A percentile compares a stretch with the other conserved stretches of the same genome.
phyloP scores from a whole-genome alignment of 37 sponge, comb jelly and placozoan species.

The Lycopodina hypogea region DNA sequence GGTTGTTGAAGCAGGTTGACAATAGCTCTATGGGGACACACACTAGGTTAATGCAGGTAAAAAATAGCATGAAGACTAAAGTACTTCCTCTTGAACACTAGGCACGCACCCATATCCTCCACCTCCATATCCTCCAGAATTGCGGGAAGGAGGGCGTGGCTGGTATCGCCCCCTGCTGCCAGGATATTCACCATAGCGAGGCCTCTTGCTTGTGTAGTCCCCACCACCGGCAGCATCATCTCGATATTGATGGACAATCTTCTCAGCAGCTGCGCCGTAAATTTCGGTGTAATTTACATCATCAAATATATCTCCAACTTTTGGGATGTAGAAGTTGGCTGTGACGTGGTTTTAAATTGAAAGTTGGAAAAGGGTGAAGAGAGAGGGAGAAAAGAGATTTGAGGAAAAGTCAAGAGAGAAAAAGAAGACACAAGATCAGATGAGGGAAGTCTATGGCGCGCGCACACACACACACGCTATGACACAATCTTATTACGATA shows the following conservation, averaged over 20 bases:
- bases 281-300: slow-evolving; percentile 60
- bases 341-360: too few species aligned
- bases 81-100: too few species aligned
- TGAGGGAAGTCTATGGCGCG: too few species aligned
- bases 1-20: too few species aligned
- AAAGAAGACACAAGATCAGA: too few species aligned
- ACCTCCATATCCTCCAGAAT: background rate
- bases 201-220: slow-evolving; percentile 33
- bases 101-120: slow-evolving; percentile 12
- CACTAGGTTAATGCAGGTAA: too few species aligned
- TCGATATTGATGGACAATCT: slow-evolving; percentile 60
- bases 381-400: background rate
- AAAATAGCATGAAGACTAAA: too few species aligned
- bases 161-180: slow-evolving; percentile 10
- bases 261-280: slow-evolving; percentile 55
- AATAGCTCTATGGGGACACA: too few species aligned
- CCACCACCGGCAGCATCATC: slow-evolving; percentile 58
- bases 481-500: too few species aligned
- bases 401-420: background rate
- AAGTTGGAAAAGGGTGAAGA: background rate
- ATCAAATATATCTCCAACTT: slow-evolving; percentile 52
- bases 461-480: too few species aligned
- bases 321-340: slow-evolving; percentile 74
- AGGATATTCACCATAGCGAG: slow-evolving; percentile 23
- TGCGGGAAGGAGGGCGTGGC: background rate